phyloP scores from a whole-genome alignment of 2,888 invertebrate genomes.

The Cyaniris semiargus region DNA sequence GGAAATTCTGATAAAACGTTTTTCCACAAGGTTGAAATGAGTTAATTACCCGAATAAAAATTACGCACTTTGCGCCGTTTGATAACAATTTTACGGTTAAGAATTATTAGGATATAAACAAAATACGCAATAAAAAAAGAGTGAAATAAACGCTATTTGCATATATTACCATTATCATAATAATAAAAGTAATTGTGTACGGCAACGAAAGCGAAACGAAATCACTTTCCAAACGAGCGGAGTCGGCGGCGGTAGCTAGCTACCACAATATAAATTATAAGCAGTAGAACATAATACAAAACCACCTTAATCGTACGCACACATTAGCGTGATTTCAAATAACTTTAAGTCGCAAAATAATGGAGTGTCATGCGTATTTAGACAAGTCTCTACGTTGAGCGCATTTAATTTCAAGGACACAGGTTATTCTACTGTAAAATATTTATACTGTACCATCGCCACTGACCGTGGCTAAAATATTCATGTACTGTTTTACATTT shows the following conservation, averaged over 20 bases:
- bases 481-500: constrained; percentile 25
- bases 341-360: background rate
- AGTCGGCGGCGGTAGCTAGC: constrained; percentile 17
- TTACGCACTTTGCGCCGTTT: background rate
- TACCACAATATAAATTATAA: background rate
- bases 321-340: no score
- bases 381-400: background rate
- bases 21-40: background rate
- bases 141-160: constrained; percentile 18
- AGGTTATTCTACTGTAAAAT: background rate
- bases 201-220: constrained; percentile 34
- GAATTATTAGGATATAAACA: constrained; percentile 23
- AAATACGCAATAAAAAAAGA: constrained; percentile 23
- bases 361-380: background rate
- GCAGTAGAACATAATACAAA: background rate
- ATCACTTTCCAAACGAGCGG: constrained; percentile 34
- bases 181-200: constrained; percentile 33
- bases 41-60: constrained; percentile 1
- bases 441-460: background rate
- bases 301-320: background rate
- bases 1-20: background rate
- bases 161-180: constrained; percentile 29
- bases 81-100: constrained; percentile 26
- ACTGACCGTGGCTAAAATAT: constrained; percentile 28
- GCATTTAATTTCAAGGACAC: background rate